Evolutionary conservation across 2,888 invertebrate species (phyloP).

Genomic region (Hecatera dysodea): DNA sequence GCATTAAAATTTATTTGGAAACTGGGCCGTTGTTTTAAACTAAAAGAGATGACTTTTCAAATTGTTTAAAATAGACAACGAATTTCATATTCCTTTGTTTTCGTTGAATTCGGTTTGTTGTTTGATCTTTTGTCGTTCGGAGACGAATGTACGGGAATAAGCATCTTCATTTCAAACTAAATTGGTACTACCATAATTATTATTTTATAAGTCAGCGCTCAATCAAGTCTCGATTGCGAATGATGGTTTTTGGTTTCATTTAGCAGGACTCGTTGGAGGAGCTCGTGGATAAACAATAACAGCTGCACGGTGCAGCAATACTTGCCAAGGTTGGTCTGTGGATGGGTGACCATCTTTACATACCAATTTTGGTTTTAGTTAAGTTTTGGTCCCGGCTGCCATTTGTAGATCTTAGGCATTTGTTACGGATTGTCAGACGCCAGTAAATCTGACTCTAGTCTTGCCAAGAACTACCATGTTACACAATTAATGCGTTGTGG

Average conservation of each 20-base stretch:
- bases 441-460: no score
- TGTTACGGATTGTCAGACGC: no score
- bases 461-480: no score
- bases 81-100: slow-evolving; percentile 23
- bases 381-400: no score
- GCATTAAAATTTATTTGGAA: slow-evolving; percentile 42
- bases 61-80: slow-evolving; percentile 38
- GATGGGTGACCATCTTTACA: no score
- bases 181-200: neutral
- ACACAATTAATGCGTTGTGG: no score
- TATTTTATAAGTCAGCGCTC: neutral
- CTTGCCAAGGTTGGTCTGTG: no score
- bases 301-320: no score
- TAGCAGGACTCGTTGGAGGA: no score
- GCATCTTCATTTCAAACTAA: neutral
- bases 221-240: neutral
- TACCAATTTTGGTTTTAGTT: no score
- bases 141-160: slow-evolving; percentile 12
- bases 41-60: slow-evolving; percentile 32
- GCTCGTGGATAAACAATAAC: no score
- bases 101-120: slow-evolving; percentile 17
- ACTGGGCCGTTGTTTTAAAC: slow-evolving; percentile 29
- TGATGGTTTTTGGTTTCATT: neutral
- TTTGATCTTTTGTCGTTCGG: slow-evolving; percentile 8
- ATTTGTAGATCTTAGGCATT: no score